phyloP scores from a whole-genome alignment of 2,797 vertebrate species.

The Phataginus tetradactyla region DNA sequence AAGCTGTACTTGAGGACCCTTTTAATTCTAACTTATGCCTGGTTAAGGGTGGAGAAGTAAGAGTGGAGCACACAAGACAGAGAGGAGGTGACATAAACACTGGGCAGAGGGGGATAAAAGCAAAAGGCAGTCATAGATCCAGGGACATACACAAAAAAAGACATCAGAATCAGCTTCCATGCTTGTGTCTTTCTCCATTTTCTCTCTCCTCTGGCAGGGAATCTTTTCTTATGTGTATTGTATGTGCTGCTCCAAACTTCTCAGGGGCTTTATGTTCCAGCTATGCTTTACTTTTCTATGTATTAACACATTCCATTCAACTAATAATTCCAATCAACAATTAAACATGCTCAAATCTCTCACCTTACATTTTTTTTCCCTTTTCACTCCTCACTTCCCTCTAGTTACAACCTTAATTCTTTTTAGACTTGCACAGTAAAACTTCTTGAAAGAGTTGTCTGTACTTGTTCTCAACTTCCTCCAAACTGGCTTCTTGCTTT shows the following conservation, averaged over 20 bases:
- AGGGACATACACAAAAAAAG: neutral
- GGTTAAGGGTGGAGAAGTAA: neutral
- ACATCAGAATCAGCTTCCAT: neutral
- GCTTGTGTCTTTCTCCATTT: neutral
- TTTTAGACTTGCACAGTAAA: neutral
- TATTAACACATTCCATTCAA: neutral
- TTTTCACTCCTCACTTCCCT: neutral
- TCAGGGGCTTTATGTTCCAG: neutral
- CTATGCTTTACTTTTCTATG: neutral
- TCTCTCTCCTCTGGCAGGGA: neutral
- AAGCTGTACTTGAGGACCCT: neutral
- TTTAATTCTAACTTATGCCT: constrained; percentile 15
- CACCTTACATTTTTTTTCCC: neutral
- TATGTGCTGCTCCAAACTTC: neutral
- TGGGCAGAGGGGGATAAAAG: neutral
- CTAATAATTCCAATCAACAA: neutral
- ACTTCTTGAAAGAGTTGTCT: neutral
- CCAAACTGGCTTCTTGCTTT: neutral
- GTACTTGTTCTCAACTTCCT: neutral
- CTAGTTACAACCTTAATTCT: neutral
- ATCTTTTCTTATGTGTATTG: neutral
- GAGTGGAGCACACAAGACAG: neutral
- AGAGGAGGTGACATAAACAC: neutral
- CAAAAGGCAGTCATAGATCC: neutral
- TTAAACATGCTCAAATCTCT: neutral